Evolutionary conservation across 2,113 vertebrate species (phyloP).

Genomic region (Periophthalmus modestus): DNA sequence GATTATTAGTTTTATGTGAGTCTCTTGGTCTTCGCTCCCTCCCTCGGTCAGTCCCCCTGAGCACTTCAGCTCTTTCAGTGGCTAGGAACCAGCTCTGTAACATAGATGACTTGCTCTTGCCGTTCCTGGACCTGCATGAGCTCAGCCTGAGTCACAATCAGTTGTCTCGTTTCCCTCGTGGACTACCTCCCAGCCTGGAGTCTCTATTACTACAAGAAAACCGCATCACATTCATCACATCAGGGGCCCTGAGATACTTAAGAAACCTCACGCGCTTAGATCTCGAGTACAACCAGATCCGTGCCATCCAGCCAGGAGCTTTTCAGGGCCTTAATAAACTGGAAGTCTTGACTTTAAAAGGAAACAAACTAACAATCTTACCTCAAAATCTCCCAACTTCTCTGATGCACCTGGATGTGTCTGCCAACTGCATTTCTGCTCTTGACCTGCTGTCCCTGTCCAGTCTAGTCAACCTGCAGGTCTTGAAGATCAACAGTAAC

Average conservation of each 20-base stretch:
- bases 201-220: slow-evolving; percentile 77
- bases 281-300: slow-evolving; percentile 76
- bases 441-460: slow-evolving; percentile 69
- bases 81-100: slow-evolving; percentile 78
- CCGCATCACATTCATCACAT: slow-evolving; percentile 78
- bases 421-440: slow-evolving; percentile 74
- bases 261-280: slow-evolving; percentile 76
- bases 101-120: slow-evolving; percentile 72
- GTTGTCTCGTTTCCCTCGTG: slow-evolving; percentile 74
- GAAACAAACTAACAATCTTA: slow-evolving; percentile 70
- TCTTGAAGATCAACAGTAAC: slow-evolving; percentile 79
- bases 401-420: slow-evolving; percentile 74
- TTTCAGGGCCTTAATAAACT: slow-evolving; percentile 65
- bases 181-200: slow-evolving; percentile 77
- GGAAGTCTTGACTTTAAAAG: slow-evolving; percentile 70
- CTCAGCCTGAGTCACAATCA: slow-evolving; percentile 78
- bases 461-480: slow-evolving; percentile 71
- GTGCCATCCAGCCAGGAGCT: slow-evolving; percentile 74
- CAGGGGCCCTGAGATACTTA: slow-evolving; percentile 68
- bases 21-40: slow-evolving; percentile 73
- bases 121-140: slow-evolving; percentile 73
- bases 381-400: slow-evolving; percentile 71
- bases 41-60: slow-evolving; percentile 72
- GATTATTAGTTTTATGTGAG: slow-evolving; percentile 75
- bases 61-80: slow-evolving; percentile 70